Evolutionary conservation across 2,888 invertebrate species (phyloP).

Genomic region (Hydropsyche betteni): DNA sequence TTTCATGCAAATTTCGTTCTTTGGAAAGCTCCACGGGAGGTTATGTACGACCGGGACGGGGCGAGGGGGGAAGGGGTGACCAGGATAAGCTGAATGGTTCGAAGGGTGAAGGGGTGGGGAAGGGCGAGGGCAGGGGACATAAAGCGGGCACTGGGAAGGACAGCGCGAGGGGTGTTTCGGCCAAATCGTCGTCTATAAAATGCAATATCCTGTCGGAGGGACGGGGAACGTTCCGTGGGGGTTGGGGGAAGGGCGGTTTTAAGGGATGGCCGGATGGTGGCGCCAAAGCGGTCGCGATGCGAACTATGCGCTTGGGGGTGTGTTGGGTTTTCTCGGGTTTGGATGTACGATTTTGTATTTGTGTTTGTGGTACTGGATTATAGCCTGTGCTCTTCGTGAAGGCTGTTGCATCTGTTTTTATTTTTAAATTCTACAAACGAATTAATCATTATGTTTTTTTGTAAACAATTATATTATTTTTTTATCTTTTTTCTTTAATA

Average conservation of each 20-base stretch:
- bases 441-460: too few species aligned
- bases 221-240: background rate
- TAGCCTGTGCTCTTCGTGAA: background rate
- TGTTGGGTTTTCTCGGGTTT: background rate
- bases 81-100: conserved; percentile 18
- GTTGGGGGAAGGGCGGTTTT: too few species aligned
- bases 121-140: background rate
- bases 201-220: conserved; percentile 39
- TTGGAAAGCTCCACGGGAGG: background rate
- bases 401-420: background rate
- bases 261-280: conserved; percentile 18
- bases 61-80: background rate
- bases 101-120: background rate
- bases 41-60: background rate
- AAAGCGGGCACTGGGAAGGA: too few species aligned
- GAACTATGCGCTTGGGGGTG: background rate
- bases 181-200: conserved; percentile 37
- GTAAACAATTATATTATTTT: too few species aligned
- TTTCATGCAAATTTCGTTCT: conserved; percentile 24
- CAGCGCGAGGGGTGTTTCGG: conserved; percentile 11
- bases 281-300: conserved; percentile 5
- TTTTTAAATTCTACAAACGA: too few species aligned
- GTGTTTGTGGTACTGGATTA: background rate
- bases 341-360: too few species aligned
- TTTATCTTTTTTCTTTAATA: too few species aligned